phyloP scores from a whole-genome alignment of 2,113 vertebrate species.

The Callorhinus ursinus region DNA sequence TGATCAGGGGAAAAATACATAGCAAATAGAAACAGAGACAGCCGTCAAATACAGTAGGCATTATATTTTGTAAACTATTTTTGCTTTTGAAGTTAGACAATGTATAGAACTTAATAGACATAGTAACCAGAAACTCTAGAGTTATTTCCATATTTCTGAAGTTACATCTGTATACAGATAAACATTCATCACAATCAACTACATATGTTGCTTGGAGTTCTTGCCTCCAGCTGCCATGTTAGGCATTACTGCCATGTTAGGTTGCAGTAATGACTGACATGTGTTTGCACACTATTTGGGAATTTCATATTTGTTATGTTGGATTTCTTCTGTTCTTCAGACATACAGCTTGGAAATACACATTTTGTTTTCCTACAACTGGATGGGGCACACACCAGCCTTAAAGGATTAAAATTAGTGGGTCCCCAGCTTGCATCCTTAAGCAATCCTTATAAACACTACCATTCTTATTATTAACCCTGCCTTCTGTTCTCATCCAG shows the following conservation, averaged over 20 bases:
- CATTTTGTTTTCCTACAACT: not conserved
- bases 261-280: not conserved
- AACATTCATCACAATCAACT: constrained; percentile 10
- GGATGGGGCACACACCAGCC: not conserved
- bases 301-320: not conserved
- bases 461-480: constrained; percentile 42
- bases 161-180: not conserved
- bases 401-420: constrained; percentile 51
- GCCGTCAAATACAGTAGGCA: not conserved
- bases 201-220: not conserved
- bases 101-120: constrained; percentile 20
- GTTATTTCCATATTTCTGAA: not conserved
- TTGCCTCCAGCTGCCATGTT: not conserved
- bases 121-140: not conserved
- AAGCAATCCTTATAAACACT: constrained; percentile 41
- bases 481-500: constrained; percentile 60
- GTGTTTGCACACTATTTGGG: not conserved
- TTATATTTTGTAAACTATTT: not conserved
- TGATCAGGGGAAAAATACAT: not conserved
- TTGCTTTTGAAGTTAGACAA: not conserved
- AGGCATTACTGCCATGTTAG: not conserved
- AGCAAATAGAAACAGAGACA: not conserved
- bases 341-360: not conserved
- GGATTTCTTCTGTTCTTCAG: not conserved
- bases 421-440: constrained; percentile 42